Percentiles rank a stretch among this genome's conserved stretches.
These are phyloP conservation scores for Actinemys pallida DNA, from an alignment of 2,113 vertebrate genomes.

Conservation along the genomic window DNA sequence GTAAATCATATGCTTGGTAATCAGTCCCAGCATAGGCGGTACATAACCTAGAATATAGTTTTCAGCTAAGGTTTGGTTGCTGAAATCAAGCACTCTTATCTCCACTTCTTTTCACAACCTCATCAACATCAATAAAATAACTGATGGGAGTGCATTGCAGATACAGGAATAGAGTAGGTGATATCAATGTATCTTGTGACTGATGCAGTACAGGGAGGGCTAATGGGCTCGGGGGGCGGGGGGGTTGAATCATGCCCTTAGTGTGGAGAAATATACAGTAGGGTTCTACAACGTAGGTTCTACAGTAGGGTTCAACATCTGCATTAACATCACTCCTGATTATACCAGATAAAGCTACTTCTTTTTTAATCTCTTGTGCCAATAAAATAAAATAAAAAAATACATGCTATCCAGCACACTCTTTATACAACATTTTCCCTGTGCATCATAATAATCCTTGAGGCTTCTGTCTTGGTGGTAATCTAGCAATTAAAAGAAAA, in stretches of 20 bases:
- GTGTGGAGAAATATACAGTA: neutral
- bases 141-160: neutral
- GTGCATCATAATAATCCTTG: neutral
- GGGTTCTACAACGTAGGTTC: fast-evolving
- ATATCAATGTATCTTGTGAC: too few species aligned
- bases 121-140: neutral
- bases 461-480: conserved; percentile 59
- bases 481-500: conserved; percentile 70
- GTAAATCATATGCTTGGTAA: neutral
- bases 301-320: neutral
- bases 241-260: neutral
- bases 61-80: neutral
- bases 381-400: neutral
- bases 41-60: neutral
- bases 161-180: neutral
- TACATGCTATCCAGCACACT: conserved; percentile 1
- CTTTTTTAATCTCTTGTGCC: neutral
- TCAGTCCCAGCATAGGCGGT: neutral
- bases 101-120: neutral
- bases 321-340: neutral
- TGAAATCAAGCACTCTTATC: neutral
- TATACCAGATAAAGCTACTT: neutral
- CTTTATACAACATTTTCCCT: neutral
- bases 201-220: neutral
- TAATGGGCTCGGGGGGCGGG: neutral